A percentile compares a stretch with the other conserved stretches of the same genome.
Conservation (phyloP, 2,888 invertebrate genomes). For the Cosmia pyralina region DNA sequence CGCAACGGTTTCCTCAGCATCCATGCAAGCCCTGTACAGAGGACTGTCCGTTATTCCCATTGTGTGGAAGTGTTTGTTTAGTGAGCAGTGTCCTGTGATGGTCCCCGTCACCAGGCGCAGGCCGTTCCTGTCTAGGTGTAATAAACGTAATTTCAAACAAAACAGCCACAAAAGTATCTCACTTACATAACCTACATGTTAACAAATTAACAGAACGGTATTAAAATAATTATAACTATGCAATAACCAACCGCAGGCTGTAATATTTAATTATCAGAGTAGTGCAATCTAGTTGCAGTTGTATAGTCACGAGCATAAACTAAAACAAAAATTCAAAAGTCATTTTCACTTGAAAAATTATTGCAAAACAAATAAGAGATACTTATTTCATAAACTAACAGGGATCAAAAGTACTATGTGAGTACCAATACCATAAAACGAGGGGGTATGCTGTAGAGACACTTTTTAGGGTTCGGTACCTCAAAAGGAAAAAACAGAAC, state of each 20-base stretch:
- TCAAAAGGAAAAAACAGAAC: no score
- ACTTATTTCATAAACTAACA: not conserved
- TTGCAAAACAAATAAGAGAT: not conserved
- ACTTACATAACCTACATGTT: conserved; percentile 4
- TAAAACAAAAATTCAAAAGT: not conserved
- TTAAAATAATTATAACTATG: conserved; percentile 47
- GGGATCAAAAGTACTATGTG: not conserved
- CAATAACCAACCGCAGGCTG: conserved; percentile 37
- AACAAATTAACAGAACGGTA: conserved; percentile 32
- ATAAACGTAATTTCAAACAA: conserved; percentile 11
- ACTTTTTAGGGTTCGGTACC: no score
- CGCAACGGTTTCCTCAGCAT: no score
- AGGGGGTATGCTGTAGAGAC: not conserved
- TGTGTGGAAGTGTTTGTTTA: no score
- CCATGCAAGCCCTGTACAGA: no score
- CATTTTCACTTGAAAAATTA: not conserved
- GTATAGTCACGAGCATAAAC: conserved; percentile 2
- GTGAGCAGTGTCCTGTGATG: no score
- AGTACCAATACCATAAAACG: not conserved
- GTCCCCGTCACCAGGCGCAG: no score
- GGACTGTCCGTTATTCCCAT: no score
- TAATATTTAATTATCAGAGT: conserved; percentile 56
- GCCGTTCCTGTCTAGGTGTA: no score
- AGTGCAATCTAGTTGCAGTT: conserved; percentile 15
- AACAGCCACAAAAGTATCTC: conserved; percentile 8